These are phyloP conservation scores for Potamarius usumacintae DNA, from an alignment of 2,113 vertebrate genomes.

Conservation along the genomic window DNA sequence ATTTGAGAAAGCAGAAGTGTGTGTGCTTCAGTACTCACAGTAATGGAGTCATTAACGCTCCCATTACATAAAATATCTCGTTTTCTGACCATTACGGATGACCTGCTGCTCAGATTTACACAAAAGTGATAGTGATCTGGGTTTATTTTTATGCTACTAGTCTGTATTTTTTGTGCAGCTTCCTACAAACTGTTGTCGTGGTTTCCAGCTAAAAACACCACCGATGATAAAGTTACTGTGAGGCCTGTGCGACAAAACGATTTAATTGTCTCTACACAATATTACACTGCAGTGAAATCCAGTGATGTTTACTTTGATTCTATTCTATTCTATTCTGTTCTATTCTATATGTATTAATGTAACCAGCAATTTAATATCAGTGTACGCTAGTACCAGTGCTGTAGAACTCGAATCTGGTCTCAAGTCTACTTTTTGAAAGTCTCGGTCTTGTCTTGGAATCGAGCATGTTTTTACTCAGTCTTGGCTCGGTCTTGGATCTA, in stretches of 20 bases:
- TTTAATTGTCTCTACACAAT: not conserved
- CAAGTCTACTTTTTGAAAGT: too few relatives aligned
- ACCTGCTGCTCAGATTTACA: constrained; percentile 36
- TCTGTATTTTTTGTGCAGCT: not conserved
- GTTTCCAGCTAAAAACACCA: not conserved
- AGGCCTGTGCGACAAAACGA: not conserved
- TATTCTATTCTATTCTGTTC: too few relatives aligned
- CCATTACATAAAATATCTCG: constrained; percentile 51
- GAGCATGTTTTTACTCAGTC: too few relatives aligned
- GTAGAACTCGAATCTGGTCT: too few relatives aligned
- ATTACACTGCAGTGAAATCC: not conserved
- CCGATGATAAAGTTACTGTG: not conserved
- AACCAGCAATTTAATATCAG: not conserved
- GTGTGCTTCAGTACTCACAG: not conserved
- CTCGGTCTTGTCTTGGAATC: too few relatives aligned
- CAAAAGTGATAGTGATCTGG: not conserved
- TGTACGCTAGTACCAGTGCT: not conserved
- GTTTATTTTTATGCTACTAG: not conserved
- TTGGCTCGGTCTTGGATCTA: too few relatives aligned
- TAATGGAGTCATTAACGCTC: constrained; percentile 25
- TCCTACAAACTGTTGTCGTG: not conserved
- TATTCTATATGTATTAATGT: not conserved
- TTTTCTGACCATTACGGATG: constrained; percentile 59
- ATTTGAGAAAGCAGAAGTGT: not conserved
- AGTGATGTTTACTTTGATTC: not conserved